Percentiles rank a stretch among this genome's conserved stretches.
phyloP scores from a whole-genome alignment of 2,113 vertebrate genomes.

The Pelobates fuscus region DNA sequence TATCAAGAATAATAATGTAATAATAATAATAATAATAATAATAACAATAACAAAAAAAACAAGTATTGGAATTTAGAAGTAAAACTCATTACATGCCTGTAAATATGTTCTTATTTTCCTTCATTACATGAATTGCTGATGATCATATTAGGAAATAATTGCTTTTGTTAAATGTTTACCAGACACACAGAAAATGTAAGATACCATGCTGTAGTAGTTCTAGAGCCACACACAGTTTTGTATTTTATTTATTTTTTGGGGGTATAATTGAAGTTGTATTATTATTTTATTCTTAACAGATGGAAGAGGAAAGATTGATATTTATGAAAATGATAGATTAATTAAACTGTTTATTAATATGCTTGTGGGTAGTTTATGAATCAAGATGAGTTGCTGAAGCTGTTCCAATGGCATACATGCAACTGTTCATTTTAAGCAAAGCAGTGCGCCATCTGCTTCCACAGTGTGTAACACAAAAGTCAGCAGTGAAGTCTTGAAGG shows the following conservation, averaged over 20 bases:
- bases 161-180: not conserved
- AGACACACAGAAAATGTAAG: not conserved
- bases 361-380: conserved; percentile 51
- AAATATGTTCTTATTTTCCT: not conserved
- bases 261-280: conserved; percentile 5
- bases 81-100: not conserved
- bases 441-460: conserved; percentile 39
- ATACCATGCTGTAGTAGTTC: not conserved
- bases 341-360: conserved; percentile 51
- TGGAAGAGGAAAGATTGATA: conserved; percentile 46
- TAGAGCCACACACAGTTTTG: not conserved
- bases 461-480: conserved; percentile 38
- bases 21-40: not conserved
- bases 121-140: not conserved
- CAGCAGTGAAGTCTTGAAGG: conserved; percentile 46
- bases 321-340: conserved; percentile 51
- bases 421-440: conserved; percentile 52
- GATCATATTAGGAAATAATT: not conserved
- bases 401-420: conserved; percentile 46
- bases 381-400: conserved; percentile 50
- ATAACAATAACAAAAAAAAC: not conserved
- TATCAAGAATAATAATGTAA: not conserved
- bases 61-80: not conserved
- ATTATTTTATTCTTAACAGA: conserved; percentile 40
- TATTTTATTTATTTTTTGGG: too few relatives aligned